A percentile compares a stretch with the other conserved stretches of the same genome.
Conservation (phyloP, 2,113 vertebrate species). For the Mus pahari region DNA sequence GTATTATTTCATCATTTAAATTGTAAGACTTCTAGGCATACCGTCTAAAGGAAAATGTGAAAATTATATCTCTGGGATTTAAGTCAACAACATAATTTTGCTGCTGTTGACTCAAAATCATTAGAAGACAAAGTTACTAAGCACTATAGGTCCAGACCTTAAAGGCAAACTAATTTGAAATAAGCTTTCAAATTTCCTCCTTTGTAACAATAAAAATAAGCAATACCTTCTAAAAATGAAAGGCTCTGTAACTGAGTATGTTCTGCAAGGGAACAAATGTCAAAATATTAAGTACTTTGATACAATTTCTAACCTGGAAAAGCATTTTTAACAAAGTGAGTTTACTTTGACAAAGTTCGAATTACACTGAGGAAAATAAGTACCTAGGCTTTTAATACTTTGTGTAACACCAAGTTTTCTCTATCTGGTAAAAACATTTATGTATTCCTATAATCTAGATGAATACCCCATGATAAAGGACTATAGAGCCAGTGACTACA, state of each 20-base stretch:
- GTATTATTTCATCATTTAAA: not conserved
- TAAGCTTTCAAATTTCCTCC: not conserved
- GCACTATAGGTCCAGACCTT: not conserved
- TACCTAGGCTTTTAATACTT: not conserved
- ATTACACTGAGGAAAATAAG: not conserved
- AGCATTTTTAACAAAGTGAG: not conserved
- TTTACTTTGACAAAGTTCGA: not conserved
- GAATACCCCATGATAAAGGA: not conserved
- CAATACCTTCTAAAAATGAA: not conserved
- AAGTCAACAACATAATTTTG: not conserved
- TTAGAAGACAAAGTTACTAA: constrained; percentile 10
- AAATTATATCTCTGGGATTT: not conserved
- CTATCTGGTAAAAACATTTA: not conserved
- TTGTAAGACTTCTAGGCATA: not conserved
- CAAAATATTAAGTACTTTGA: not conserved
- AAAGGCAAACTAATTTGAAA: constrained; percentile 4
- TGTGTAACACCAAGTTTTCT: not conserved
- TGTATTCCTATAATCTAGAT: not conserved
- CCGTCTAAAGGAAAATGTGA: not conserved
- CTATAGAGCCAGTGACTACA: not conserved
- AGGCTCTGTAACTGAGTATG: not conserved
- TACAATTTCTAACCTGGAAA: not conserved
- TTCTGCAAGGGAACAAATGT: not conserved
- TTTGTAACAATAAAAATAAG: not conserved
- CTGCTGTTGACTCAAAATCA: not conserved